Evolutionary conservation across 1,140 invertebrate species (phyloP).

Genomic region (Dendrolimus punctatus): DNA sequence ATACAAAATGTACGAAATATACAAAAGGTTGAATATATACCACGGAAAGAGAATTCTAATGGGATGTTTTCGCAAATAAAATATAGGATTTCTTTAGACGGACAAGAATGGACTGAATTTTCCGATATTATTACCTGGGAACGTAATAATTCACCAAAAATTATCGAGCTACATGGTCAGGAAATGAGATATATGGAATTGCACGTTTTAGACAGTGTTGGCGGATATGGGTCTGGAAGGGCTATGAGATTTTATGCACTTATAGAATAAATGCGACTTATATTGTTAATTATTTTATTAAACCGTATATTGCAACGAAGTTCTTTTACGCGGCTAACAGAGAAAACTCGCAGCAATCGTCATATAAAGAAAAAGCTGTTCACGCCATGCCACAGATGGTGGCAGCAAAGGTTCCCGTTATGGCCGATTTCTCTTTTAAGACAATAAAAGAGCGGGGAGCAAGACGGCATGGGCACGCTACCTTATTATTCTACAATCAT

Average conservation of each 20-base stretch:
- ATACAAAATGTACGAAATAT: conserved; percentile 35
- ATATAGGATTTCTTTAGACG: conserved; percentile 34
- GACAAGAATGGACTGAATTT: conserved; percentile 26
- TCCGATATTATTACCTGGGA: conserved; percentile 27
- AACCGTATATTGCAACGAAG: too few relatives aligned
- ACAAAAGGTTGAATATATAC: conserved; percentile 38
- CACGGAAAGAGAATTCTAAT: conserved; percentile 37
- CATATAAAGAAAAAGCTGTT: too few relatives aligned
- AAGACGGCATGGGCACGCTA: too few relatives aligned
- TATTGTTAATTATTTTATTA: background rate
- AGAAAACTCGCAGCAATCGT: too few relatives aligned
- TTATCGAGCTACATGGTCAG: conserved; percentile 24
- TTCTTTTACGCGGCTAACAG: conserved; percentile 3
- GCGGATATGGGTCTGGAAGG: conserved; percentile 40
- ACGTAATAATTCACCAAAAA: conserved; percentile 29
- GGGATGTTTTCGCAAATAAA: conserved; percentile 40
- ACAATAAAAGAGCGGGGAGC: too few relatives aligned
- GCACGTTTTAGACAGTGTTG: conserved; percentile 29
- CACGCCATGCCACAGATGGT: too few relatives aligned
- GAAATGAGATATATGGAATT: conserved; percentile 41
- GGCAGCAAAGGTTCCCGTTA: too few relatives aligned
- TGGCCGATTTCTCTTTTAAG: too few relatives aligned
- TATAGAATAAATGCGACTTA: background rate
- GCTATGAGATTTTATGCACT: conserved; percentile 26
- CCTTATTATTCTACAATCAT: too few relatives aligned